Evolutionary conservation across 2,113 vertebrate species (phyloP).

Genomic region (Sphyrna mokarran): DNA sequence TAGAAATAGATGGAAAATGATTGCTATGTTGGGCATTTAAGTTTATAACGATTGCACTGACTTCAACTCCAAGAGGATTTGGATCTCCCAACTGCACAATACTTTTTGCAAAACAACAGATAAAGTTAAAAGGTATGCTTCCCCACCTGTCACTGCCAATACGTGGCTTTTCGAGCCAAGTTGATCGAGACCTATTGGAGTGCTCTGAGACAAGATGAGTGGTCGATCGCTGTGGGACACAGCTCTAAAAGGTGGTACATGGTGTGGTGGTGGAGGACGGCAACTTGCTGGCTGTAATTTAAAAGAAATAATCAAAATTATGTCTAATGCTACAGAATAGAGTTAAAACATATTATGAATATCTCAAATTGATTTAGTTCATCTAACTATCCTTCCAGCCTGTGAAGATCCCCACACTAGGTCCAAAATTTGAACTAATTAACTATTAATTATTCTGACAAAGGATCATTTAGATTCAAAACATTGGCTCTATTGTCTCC

Average conservation of each 20-base stretch:
- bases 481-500: too few relatives aligned
- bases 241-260: slow-evolving; percentile 62
- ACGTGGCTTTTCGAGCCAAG: slow-evolving; percentile 57
- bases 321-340: neutral
- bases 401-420: neutral
- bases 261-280: slow-evolving; percentile 57
- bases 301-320: slow-evolving; percentile 43
- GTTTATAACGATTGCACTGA: neutral
- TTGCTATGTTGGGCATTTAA: neutral
- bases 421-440: neutral
- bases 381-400: neutral
- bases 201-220: slow-evolving; percentile 67
- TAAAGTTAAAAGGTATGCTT: neutral
- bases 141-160: slow-evolving; percentile 55
- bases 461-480: too few relatives aligned
- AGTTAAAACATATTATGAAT: neutral
- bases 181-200: slow-evolving; percentile 60
- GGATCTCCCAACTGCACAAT: neutral
- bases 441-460: neutral
- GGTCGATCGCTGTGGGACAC: slow-evolving; percentile 75
- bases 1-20: neutral
- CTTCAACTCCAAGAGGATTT: neutral
- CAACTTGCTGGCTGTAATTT: slow-evolving; percentile 62
- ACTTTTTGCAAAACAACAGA: neutral
- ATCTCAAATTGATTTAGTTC: neutral